Conservation (phyloP, 2,888 invertebrate genomes). For the Agrochola lota region DNA sequence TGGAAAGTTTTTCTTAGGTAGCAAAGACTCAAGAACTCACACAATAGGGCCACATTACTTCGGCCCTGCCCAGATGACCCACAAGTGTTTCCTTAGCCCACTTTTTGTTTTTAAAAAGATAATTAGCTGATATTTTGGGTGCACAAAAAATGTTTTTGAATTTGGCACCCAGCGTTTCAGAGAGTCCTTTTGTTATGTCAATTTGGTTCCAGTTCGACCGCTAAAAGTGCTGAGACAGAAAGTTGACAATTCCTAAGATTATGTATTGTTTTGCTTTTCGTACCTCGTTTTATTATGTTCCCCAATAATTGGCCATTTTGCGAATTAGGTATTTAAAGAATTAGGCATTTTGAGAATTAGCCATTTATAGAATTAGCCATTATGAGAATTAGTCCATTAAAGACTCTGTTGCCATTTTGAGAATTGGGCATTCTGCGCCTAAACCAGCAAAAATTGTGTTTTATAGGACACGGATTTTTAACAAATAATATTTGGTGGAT, state of each 20-base stretch:
- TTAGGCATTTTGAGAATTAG: no score
- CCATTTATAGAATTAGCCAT: no score
- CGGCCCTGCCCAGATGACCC: slow-evolving; percentile 59
- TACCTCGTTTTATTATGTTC: no score
- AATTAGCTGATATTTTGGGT: slow-evolving; percentile 59
- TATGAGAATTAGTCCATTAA: no score
- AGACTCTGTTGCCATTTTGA: no score
- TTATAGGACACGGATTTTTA: background rate
- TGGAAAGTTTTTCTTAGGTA: slow-evolving; percentile 35
- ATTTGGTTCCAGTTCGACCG: slow-evolving; percentile 26
- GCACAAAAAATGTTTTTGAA: slow-evolving; percentile 44
- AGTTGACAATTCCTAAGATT: slow-evolving; percentile 33
- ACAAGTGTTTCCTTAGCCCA: slow-evolving; percentile 64
- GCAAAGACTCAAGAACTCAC: slow-evolving; percentile 40
- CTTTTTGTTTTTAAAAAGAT: slow-evolving; percentile 69
- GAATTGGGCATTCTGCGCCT: no score
- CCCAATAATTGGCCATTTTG: no score
- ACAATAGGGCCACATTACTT: slow-evolving; percentile 47
- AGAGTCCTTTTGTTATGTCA: slow-evolving; percentile 41
- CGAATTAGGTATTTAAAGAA: no score
- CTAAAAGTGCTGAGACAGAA: slow-evolving; percentile 23
- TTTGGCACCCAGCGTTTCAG: slow-evolving; percentile 35
- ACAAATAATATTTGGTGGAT: background rate
- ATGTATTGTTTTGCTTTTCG: slow-evolving; percentile 38
- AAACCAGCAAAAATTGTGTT: background rate